A percentile compares a stretch with the other conserved stretches of the same genome.
Evolutionary conservation across 1,140 invertebrate species (phyloP).

Genomic region (Leptinotarsa lineolata): DNA sequence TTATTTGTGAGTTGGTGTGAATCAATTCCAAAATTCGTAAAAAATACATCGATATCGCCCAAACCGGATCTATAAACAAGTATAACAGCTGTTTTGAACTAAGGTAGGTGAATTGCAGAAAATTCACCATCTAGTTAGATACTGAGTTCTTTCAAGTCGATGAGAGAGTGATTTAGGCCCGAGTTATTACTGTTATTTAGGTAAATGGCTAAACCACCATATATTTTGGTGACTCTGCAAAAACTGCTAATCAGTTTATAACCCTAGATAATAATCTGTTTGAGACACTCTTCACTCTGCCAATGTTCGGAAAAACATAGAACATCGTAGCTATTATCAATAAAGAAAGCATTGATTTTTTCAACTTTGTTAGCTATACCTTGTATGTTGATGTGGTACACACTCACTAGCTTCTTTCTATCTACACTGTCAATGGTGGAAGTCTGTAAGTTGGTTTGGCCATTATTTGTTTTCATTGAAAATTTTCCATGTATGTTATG

Average conservation of each 20-base stretch:
- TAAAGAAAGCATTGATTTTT: too few relatives aligned
- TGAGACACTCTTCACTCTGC: neutral
- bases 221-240: neutral
- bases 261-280: neutral
- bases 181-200: neutral
- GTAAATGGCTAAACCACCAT: constrained; percentile 14
- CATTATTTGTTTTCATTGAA: too few relatives aligned
- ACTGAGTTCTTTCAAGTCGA: constrained; percentile 4
- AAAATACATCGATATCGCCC: too few relatives aligned
- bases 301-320: constrained; percentile 10
- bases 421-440: too few relatives aligned
- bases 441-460: too few relatives aligned
- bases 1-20: neutral
- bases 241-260: neutral
- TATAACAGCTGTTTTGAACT: too few relatives aligned
- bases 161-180: neutral
- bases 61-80: too few relatives aligned
- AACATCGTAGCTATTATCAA: too few relatives aligned
- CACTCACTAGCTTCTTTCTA: too few relatives aligned
- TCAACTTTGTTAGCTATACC: neutral
- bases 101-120: neutral
- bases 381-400: neutral
- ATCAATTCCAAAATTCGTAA: too few relatives aligned
- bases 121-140: constrained; percentile 1
- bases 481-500: too few relatives aligned